phyloP scores from a whole-genome alignment of 2,113 vertebrate genomes.

The Gila orcuttii region DNA sequence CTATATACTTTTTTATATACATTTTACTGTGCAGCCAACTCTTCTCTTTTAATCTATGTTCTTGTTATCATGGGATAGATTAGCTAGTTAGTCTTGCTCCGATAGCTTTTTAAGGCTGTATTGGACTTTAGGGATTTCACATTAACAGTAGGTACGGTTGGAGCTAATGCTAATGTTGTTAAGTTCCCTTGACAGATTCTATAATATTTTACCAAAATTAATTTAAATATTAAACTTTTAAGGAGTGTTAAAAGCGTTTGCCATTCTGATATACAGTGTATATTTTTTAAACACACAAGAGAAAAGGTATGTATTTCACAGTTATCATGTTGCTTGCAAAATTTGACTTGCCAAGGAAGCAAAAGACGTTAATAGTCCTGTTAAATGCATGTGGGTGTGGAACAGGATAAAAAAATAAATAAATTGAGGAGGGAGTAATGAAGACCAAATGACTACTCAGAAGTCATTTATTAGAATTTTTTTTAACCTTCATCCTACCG shows the following conservation, averaged over 20 bases:
- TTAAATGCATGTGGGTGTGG: slow-evolving; percentile 49
- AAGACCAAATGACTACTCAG: slow-evolving; percentile 90
- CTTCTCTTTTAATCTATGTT: slow-evolving; percentile 15
- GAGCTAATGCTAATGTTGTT: not conserved
- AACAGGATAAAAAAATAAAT: no score
- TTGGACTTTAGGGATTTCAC: slow-evolving; percentile 22
- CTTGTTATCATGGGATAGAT: slow-evolving; percentile 17
- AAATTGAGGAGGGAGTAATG: slow-evolving; percentile 56
- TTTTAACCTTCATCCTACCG: slow-evolving; percentile 78
- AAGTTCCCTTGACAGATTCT: not conserved
- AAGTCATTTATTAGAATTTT: slow-evolving; percentile 82
- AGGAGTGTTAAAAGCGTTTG: not conserved
- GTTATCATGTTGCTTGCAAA: slow-evolving; percentile 44
- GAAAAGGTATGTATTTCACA: slow-evolving; percentile 38
- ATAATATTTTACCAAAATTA: not conserved
- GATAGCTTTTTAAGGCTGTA: not conserved
- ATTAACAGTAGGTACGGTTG: not conserved
- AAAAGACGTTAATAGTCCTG: slow-evolving; percentile 49
- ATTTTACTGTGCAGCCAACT: slow-evolving; percentile 7
- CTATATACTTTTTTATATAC: not conserved
- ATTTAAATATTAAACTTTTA: slow-evolving; percentile 3
- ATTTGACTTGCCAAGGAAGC: slow-evolving; percentile 46
- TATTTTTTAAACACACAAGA: not conserved
- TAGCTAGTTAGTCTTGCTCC: slow-evolving; percentile 5
- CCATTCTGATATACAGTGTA: not conserved